Base-by-base conservation (phyloP, 2,888 invertebrate genomes). In the Habroteleia sp. region DNA sequence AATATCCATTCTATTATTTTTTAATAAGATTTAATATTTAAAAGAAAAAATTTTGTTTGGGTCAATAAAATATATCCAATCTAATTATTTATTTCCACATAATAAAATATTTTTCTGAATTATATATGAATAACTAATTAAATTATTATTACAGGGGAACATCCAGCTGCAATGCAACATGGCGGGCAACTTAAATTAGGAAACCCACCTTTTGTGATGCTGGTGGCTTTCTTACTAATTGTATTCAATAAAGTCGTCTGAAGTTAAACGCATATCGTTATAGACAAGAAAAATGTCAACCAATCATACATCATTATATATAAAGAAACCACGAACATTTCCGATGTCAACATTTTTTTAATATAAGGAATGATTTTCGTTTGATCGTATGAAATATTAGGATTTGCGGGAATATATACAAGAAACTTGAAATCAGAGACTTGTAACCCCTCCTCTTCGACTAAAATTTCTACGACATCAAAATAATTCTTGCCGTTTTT, bases 101-200 rank as follows among this genome's bases (percentile, higher is more conserved):
- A n/a, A n/a, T n/a, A n/a, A n/a, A n/a, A n/a, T n/a, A n/a, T n/a
- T n/a, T n/a, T n/a, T n/a, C n/a, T n/a, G n/a, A n/a, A n/a, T n/a
- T n/a, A n/a, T n/a, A n/a, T n/a, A n/a, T n/a, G n/a, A n/a, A n/a
- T n/a, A n/a, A n/a, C n/a, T n/a, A n/a, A n/a, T n/a, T n/a, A n/a
- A 13, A 48, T 54, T 78, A 46, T 62, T 68, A 50, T 74, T 79
- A 37, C 91, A 95, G 95, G 94, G 77, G 95, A 95, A 88, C 93
- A 95, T 89, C 95, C 95, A 80, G 95, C 95, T 48, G 95, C 95
- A 37, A 95, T 95, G 94, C 95, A 95, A 88, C 94, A 94, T 80
- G 95, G 94, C 56, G 89, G 91, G 83, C 89, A 90, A 82, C 85
- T 90, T 77, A 87, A 89, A 80, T 91, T 94, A 39, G 93, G 93